Percentiles rank a stretch among this genome's conserved stretches.
These are phyloP conservation scores for Phyllotis vaccarum DNA, from an alignment of 2,797 vertebrate genomes.

Conservation along the genomic window DNA sequence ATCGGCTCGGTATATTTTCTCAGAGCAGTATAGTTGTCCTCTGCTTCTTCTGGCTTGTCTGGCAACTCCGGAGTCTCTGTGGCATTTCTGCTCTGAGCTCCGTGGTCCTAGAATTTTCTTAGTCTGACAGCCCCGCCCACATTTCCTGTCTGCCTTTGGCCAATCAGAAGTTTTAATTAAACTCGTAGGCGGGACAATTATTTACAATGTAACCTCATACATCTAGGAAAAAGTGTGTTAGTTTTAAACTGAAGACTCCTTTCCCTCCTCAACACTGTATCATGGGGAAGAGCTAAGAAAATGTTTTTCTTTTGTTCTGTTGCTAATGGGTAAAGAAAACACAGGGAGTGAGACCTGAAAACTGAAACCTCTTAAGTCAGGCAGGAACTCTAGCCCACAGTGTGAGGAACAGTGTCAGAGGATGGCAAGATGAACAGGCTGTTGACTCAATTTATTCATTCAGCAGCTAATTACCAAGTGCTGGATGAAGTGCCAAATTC, in stretches of 20 bases:
- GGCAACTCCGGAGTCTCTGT: no score
- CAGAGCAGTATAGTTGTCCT: no score
- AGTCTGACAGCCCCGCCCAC: no score
- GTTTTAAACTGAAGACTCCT: constrained; percentile 56
- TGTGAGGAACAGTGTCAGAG: not conserved
- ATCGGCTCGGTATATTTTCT: no score
- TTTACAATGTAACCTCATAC: no score
- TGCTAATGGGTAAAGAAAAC: not conserved
- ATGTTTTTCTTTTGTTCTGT: not conserved
- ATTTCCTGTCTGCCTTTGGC: no score
- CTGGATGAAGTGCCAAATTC: not conserved
- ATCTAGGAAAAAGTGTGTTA: not conserved
- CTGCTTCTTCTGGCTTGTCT: no score
- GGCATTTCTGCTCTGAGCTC: no score
- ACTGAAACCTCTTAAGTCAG: constrained; percentile 12
- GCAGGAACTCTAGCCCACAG: not conserved
- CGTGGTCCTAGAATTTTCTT: no score
- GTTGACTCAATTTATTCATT: constrained; percentile 54
- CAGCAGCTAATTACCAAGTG: constrained; percentile 43
- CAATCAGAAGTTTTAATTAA: no score
- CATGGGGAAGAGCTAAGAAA: not conserved
- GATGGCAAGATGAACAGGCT: constrained; percentile 19
- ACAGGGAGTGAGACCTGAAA: constrained; percentile 14
- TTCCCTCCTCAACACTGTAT: not conserved
- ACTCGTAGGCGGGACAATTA: no score